phyloP scores from a whole-genome alignment of 2,888 invertebrate species.

The Lasius fuliginosus region DNA sequence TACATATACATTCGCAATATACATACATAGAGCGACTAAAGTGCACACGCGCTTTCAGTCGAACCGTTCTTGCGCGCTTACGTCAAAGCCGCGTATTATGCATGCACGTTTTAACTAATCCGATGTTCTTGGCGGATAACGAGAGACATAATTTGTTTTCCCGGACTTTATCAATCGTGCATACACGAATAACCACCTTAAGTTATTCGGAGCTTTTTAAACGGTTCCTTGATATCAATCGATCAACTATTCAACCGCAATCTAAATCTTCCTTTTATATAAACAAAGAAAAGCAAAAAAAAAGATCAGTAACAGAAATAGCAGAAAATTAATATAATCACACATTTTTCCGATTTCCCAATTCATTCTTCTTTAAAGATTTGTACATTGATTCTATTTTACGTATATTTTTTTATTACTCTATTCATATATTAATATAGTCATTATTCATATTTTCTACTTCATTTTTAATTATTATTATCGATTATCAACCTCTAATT shows the following conservation, averaged over 20 bases:
- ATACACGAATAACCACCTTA: background rate
- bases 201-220: constrained; percentile 20
- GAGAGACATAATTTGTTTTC: constrained; percentile 39
- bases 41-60: background rate
- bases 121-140: constrained; percentile 51
- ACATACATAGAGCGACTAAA: background rate
- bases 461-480: background rate
- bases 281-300: background rate
- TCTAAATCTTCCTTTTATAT: background rate
- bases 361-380: background rate
- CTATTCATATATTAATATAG: background rate
- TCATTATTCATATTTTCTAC: background rate
- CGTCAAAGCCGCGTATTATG: constrained; percentile 44
- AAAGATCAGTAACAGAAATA: background rate
- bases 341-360: background rate
- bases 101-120: constrained; percentile 50
- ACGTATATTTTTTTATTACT: background rate
- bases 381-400: background rate
- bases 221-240: background rate
- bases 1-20: background rate
- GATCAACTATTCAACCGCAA: background rate
- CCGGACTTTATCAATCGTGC: constrained; percentile 19
- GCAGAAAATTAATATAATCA: background rate
- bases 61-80: constrained; percentile 17
- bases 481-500: background rate